Evolutionary conservation across 2,113 vertebrate species (phyloP).

Genomic region (Festucalex cinctus): DNA sequence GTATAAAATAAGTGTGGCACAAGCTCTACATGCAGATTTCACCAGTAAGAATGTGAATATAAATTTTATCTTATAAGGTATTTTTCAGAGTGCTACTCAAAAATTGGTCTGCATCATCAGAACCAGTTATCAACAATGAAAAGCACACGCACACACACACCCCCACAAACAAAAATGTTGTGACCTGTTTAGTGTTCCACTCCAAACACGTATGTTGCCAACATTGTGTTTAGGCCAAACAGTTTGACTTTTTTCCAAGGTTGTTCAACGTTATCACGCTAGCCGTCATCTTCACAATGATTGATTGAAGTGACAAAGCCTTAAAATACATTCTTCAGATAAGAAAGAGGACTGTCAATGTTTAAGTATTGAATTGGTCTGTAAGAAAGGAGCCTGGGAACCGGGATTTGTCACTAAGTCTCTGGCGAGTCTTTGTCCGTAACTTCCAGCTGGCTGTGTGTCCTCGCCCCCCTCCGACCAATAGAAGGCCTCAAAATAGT

Average conservation of each 20-base stretch:
- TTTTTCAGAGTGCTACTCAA: too few relatives aligned
- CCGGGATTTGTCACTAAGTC: conserved; percentile 32
- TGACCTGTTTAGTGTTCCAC: background rate
- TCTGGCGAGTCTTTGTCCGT: conserved; percentile 41
- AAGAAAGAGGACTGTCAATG: conserved; percentile 63
- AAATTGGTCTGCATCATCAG: too few relatives aligned
- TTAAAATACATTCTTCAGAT: conserved; percentile 62
- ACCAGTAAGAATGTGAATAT: too few relatives aligned
- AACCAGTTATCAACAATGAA: too few relatives aligned
- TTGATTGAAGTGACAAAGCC: conserved; percentile 49
- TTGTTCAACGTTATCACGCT: background rate
- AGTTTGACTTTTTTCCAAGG: conserved; percentile 1
- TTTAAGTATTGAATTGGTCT: conserved; percentile 53
- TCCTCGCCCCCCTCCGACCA: conserved; percentile 43
- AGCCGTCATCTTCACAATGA: conserved; percentile 37
- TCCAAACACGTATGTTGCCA: background rate
- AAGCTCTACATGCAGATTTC: too few relatives aligned
- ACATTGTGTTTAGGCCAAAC: background rate
- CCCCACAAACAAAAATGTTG: too few relatives aligned
- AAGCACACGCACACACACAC: too few relatives aligned
- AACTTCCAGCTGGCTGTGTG: conserved; percentile 47
- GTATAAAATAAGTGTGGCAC: too few relatives aligned
- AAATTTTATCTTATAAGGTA: too few relatives aligned
- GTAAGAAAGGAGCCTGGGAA: conserved; percentile 47
- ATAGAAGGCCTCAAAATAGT: conserved; percentile 56